Base-by-base conservation (phyloP, 2,797 vertebrate genomes). In the Amblyraja radiata region DNA sequence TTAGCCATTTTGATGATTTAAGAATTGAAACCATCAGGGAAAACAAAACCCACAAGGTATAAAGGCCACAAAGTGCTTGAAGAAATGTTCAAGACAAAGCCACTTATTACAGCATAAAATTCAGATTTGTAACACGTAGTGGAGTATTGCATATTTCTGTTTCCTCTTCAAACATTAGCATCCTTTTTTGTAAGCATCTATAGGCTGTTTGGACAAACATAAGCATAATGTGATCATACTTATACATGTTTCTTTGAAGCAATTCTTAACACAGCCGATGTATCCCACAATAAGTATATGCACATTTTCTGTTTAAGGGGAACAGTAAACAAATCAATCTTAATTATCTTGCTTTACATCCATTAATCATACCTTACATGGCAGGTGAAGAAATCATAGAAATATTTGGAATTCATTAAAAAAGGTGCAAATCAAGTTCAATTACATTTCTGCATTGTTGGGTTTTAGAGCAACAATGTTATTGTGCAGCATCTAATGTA, bases 21-120 rank as follows among this genome's bases (percentile, higher is more conserved):
- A 74, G 90, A 92, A 92, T 18, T 91, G 68, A 74, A 91, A 54
- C 16, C 36, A 74, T 92, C 71, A n/a, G 90, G 46, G n/a, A 8
- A 92, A 92, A 90, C 61, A 90, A 93, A 93, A 63, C 23, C 74
- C 36, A 54, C 90, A 76, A 92, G 71, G 90, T 73, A 92, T 94
- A 95, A 97, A 97, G 97, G 97, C 97, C 96, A 97, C 96, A 96
- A 98, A 98, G 97, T 98, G 97, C 97, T 97, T 97, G 94, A 94
- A 94, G 94, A 96, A 93, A 97, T 94, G 95, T 95, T 96, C 94
- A 95, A 95, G 97, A 95, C 63, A 95, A 95, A 98, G 96, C 96
- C 96, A 97, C 94, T 96, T 36, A 39, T 65, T 71, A 71, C 32
- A 71, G 96, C 95, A 96, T 95, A 95, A 94, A 95, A 95, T 0